A percentile compares a stretch with the other conserved stretches of the same genome.
Evolutionary conservation across 2,888 invertebrate genomes (phyloP).

Genomic region (Psococerastis gibbosa): DNA sequence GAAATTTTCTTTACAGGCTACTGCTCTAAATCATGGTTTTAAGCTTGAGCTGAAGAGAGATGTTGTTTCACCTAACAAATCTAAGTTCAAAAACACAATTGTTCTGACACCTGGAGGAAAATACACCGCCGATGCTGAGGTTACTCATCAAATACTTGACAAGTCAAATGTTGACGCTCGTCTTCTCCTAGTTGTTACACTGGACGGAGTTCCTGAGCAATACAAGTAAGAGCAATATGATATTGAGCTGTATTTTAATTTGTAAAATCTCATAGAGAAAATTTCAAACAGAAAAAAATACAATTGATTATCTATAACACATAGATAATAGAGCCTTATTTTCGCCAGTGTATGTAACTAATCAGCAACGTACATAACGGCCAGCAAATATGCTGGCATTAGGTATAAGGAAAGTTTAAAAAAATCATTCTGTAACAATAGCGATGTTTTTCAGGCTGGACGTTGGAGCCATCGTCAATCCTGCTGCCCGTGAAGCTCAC

Average conservation of each 20-base stretch:
- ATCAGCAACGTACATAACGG: too few species aligned
- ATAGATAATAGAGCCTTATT: too few species aligned
- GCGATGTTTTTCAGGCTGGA: conserved; percentile 13
- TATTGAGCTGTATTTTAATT: too few species aligned
- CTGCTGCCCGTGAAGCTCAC: conserved; percentile 20
- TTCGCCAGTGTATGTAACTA: too few species aligned
- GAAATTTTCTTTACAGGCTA: conserved; percentile 18
- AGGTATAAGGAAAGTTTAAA: too few species aligned
- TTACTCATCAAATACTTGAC: conserved; percentile 34
- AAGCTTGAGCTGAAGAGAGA: conserved; percentile 37
- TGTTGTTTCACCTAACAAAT: conserved; percentile 34
- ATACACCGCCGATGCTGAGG: conserved; percentile 38
- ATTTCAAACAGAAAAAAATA: too few species aligned
- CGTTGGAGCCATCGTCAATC: conserved; percentile 13
- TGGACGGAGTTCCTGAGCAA: conserved; percentile 14
- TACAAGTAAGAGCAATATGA: conserved; percentile 30
- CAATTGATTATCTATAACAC: too few species aligned
- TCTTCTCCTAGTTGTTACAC: conserved; percentile 16
- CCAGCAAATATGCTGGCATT: too few species aligned
- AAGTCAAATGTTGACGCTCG: conserved; percentile 33
- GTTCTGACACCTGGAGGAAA: conserved; percentile 38
- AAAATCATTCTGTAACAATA: too few species aligned
- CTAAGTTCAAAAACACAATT: conserved; percentile 39
- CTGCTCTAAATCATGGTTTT: conserved; percentile 30
- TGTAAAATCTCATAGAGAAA: too few species aligned